Percentiles rank a stretch among this genome's conserved stretches.
These are phyloP conservation scores for Plectropomus leopardus DNA, from an alignment of 2,113 vertebrate genomes.

Conservation along the genomic window DNA sequence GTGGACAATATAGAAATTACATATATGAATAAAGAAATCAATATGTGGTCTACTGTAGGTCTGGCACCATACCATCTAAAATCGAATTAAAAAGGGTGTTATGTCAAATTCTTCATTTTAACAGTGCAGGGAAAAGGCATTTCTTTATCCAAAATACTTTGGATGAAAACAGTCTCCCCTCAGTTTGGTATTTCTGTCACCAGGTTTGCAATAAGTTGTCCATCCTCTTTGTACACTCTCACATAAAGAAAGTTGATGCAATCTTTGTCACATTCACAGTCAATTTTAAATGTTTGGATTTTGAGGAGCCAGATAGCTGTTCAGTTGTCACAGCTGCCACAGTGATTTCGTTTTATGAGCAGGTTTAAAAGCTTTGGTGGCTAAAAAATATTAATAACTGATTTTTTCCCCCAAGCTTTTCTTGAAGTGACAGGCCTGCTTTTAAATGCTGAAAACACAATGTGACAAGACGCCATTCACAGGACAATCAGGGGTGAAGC, in stretches of 20 bases:
- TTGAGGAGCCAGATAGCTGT: too few relatives aligned
- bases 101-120: too few relatives aligned
- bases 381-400: neutral
- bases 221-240: neutral
- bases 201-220: too few relatives aligned
- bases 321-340: neutral
- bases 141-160: too few relatives aligned
- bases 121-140: too few relatives aligned
- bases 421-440: neutral
- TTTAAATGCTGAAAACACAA: slow-evolving; percentile 10
- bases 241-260: neutral
- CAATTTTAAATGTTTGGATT: neutral
- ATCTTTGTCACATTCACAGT: neutral
- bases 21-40: too few relatives aligned
- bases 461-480: slow-evolving; percentile 25
- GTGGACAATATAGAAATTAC: too few relatives aligned
- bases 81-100: too few relatives aligned
- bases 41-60: too few relatives aligned
- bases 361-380: neutral
- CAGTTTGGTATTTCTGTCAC: too few relatives aligned
- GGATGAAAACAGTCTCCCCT: too few relatives aligned
- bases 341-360: neutral
- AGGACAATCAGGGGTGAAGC: slow-evolving; percentile 17
- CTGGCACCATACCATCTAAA: too few relatives aligned
- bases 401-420: neutral